Percentiles rank a stretch among this genome's conserved stretches.
These are phyloP conservation scores for Limosa lapponica DNA, from an alignment of 2,797 vertebrate species.

Conservation along the genomic window DNA sequence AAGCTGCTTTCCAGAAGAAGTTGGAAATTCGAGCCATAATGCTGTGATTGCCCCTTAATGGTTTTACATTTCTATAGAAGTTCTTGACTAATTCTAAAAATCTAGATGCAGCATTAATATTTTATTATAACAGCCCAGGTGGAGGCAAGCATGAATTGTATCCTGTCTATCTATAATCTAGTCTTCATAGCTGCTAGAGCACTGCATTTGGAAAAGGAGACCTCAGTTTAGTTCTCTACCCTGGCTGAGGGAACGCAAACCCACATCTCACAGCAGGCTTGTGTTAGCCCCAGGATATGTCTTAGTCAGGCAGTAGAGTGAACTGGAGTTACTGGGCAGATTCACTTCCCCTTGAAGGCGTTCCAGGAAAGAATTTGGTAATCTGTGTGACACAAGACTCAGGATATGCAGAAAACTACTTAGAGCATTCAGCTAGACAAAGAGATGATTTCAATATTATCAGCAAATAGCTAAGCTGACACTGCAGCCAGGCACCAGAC, in stretches of 20 bases:
- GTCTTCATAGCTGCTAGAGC: neutral
- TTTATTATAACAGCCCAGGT: neutral
- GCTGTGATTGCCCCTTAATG: neutral
- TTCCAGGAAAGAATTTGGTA: neutral
- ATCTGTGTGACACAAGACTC: rapidly evolving
- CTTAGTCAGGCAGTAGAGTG: neutral
- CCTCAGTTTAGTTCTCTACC: neutral
- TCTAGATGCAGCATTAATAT: neutral
- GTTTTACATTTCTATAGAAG: neutral
- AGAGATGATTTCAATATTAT: neutral
- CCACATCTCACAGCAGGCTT: neutral
- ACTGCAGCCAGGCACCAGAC: neutral
- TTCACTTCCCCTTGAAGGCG: neutral
- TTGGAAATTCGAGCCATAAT: neutral
- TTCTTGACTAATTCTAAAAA: neutral
- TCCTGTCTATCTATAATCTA: neutral
- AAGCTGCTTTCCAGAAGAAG: neutral
- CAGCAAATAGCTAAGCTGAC: neutral
- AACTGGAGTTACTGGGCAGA: neutral
- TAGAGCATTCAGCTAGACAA: neutral
- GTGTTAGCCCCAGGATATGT: rapidly evolving
- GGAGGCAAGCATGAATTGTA: neutral
- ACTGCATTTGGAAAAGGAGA: neutral
- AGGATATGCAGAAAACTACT: neutral
- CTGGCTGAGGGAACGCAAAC: neutral